These are phyloP conservation scores for Eulemur macaco DNA, from an alignment of 2,113 vertebrate species.

Conservation along the genomic window DNA sequence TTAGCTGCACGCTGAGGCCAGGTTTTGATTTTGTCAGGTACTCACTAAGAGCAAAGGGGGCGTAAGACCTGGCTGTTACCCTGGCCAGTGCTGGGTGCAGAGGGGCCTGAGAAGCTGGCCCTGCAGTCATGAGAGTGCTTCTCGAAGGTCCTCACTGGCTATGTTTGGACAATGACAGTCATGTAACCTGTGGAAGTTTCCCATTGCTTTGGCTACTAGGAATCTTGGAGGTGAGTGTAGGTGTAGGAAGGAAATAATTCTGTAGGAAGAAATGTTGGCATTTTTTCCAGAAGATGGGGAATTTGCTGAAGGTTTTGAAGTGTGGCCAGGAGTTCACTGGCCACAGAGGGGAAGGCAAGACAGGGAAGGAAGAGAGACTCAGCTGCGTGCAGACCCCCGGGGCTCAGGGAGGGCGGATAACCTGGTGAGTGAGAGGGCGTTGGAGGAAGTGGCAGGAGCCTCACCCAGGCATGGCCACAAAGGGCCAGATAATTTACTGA, in stretches of 20 bases:
- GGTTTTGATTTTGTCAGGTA: neutral
- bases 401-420: neutral
- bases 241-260: neutral
- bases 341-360: neutral
- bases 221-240: neutral
- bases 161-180: no score
- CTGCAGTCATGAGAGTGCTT: fast-evolving
- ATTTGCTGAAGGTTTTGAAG: neutral
- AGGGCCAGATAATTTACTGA: neutral
- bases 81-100: no score
- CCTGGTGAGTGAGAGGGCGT: neutral
- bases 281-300: neutral
- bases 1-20: neutral
- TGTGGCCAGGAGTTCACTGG: neutral
- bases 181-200: neutral
- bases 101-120: neutral
- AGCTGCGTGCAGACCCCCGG: no score
- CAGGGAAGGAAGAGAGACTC: neutral
- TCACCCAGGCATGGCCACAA: neutral
- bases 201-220: neutral
- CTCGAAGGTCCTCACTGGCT: no score
- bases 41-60: neutral
- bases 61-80: neutral
- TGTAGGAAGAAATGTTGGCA: neutral
- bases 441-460: neutral